These are phyloP conservation scores for Aphelocoma coerulescens DNA, from an alignment of 2,113 vertebrate species.

Conservation along the genomic window DNA sequence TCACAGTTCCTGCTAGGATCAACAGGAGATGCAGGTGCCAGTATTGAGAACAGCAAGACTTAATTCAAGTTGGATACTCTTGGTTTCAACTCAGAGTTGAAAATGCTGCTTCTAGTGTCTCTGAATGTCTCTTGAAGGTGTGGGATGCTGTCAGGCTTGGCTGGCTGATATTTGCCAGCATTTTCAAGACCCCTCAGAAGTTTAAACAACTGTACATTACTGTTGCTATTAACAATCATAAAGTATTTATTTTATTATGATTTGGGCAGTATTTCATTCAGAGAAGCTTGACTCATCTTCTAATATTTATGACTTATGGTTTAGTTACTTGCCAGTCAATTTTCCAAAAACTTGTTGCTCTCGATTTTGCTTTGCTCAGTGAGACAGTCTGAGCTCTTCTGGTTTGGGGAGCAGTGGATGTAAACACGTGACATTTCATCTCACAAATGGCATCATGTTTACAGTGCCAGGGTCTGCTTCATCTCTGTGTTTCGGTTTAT, in stretches of 20 bases:
- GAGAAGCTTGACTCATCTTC: background rate
- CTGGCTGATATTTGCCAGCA: background rate
- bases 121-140: background rate
- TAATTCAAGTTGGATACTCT: background rate
- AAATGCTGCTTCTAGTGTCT: background rate
- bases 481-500: background rate
- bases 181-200: background rate
- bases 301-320: background rate
- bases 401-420: background rate
- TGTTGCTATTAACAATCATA: background rate
- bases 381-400: background rate
- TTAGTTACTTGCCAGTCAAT: background rate
- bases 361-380: background rate
- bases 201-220: background rate
- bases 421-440: background rate
- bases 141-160: background rate
- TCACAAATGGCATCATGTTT: background rate
- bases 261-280: background rate
- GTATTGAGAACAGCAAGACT: background rate
- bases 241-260: background rate
- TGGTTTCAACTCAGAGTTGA: background rate
- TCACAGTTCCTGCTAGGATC: background rate
- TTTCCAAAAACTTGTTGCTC: background rate
- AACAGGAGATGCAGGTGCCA: background rate
- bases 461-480: background rate